Evolutionary conservation across 1,140 invertebrate genomes (phyloP), one percentile per base, ranked within the genome.

Genomic region (Achatina immaculata): DNA sequence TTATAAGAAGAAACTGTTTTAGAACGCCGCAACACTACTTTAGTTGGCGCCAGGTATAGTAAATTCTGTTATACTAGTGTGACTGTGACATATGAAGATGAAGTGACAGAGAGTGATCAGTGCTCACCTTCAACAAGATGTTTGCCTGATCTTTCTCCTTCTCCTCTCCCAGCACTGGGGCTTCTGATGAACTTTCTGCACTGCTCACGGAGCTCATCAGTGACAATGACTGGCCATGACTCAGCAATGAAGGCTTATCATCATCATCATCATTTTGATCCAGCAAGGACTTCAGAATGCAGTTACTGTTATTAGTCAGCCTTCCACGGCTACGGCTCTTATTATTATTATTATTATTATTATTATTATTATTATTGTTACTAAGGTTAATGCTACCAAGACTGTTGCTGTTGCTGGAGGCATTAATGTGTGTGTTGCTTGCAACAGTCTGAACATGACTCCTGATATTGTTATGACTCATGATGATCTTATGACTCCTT

Each of bases 231-330:
- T 68, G 73, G 42, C 24, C 80, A 80, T 48, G 81, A 9, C 74
- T 62, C n/a, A 76, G 80, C 79, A 84, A 83, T 48, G 81, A 81
- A 66, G 40, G 77, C 11, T 51, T 38, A 16, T 83, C 85, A 19
- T 88, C 84, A 62, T 62, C 58, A 58, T 95, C 95, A 78, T 96
- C 95, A 83, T 97, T 96, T 86, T 95, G 94, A 89, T 96, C 95
- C 65, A 96, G 91, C 87, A 96, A 90, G 77, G 93, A 94, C 89
- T 96, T 96, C 62, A 96, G 91, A 88, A 96, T 95, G 89, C 94
- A 93, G 87, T 76, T 90, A 31, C 58, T 34, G 28, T 28, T 62
- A 16, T 62, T 28, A 34, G 0, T 6, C 6, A 0, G 0, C 4
- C n/a, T 34, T 62, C 58, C 16, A 19, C 19, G 7, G 19, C 19